These are phyloP conservation scores for Drosophila hamatofila DNA, from an alignment of 2,888 invertebrate genomes.

Conservation along the genomic window DNA sequence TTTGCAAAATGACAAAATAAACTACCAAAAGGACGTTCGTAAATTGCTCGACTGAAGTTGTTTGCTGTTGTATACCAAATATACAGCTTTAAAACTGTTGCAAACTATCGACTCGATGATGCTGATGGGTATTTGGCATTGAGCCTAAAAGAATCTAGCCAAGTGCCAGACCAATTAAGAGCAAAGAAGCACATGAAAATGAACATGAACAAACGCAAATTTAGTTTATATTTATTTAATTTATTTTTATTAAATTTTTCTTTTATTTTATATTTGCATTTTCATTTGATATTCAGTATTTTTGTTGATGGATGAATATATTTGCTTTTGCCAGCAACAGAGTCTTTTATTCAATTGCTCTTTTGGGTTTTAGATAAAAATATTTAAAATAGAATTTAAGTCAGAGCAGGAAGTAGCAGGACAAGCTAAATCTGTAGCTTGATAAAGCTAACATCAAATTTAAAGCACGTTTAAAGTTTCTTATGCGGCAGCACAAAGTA, in stretches of 20 bases:
- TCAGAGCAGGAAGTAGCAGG: background rate
- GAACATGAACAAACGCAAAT: background rate
- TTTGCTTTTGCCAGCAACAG: background rate
- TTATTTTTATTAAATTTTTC: too few relatives aligned
- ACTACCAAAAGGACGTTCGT: slow-evolving; percentile 10
- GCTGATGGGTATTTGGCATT: background rate
- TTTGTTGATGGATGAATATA: background rate
- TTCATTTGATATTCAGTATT: background rate
- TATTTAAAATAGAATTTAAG: background rate
- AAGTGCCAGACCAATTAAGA: slow-evolving; percentile 3
- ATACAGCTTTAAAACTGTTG: background rate
- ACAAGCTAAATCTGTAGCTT: too few relatives aligned
- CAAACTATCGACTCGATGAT: background rate
- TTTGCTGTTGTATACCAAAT: background rate
- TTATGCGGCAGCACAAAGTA: background rate
- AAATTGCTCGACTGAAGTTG: slow-evolving; percentile 13
- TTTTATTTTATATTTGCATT: background rate
- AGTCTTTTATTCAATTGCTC: background rate
- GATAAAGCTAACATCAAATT: too few relatives aligned
- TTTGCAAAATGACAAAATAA: slow-evolving; percentile 44
- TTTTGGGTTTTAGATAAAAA: background rate
- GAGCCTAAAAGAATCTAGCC: background rate
- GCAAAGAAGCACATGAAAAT: background rate
- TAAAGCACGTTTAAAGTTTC: too few relatives aligned
- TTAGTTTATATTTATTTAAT: background rate